Base-by-base conservation (phyloP, 1,140 invertebrate species). In the Tetramorium alpestre region DNA sequence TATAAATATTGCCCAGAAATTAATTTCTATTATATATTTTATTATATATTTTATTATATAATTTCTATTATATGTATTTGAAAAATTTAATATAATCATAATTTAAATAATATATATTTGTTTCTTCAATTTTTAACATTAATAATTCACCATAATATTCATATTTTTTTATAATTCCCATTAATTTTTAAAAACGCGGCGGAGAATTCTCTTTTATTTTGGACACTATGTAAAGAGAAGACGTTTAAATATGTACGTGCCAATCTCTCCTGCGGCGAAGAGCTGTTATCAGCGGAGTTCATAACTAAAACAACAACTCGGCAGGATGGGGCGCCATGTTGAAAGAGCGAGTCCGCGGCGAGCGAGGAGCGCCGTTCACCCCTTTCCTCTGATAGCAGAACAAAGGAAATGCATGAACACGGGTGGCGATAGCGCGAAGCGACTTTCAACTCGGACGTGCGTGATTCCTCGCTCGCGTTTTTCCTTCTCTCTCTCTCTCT, bases 341-440 rank as follows among this genome's bases (percentile, higher is more conserved):
- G 87, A 86, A 80, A 89, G 77, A 87, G 54, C 28, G 60, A 80
- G 47, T 38, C 25, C 41, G 41, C 65, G 41, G 25, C 33, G 65
- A 51, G 22, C 76, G 58, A 80, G 33, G 87, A 86, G 58, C 78
- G 72, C 65, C 60, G 82, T 58, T 78, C 85, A 92, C 92, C 89
- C 91, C 88, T 92, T 89, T 88, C 86, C 86, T 76, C 86, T 85
- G 73, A 78, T 89, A 89, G 65, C 49, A 84, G 87, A 91, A 93
- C 91, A 93, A 93, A 93, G 90, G 88, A 90, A 92, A 86, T 81
- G 70, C 87, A 77, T 64, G 58, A 86, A 87, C 87, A 54, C 67
- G n/a, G 13, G 65, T 87, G 85, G 77, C 88, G 92, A 93, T 93
- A 93, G 77, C 75, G 70, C 70, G 6, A 87, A 92, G 89, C 87